These are phyloP conservation scores for Dioctria linearis DNA, from an alignment of 2,888 invertebrate genomes.

Conservation along the genomic window DNA sequence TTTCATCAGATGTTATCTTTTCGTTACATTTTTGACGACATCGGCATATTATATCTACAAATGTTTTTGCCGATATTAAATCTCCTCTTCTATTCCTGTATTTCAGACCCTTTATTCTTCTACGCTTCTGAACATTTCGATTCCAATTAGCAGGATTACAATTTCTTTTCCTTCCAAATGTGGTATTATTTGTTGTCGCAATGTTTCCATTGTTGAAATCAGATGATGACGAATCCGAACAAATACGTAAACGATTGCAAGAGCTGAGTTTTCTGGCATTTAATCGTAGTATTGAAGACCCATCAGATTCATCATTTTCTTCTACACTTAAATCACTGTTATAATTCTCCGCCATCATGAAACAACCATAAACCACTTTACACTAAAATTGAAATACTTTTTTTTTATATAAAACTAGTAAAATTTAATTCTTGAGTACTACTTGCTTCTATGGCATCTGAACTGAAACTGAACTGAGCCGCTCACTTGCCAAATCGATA, in stretches of 20 bases:
- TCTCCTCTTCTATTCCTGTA: slow-evolving; percentile 61
- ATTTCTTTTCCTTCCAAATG: slow-evolving; percentile 56
- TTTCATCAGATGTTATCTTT: slow-evolving; percentile 60
- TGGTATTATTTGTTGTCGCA: slow-evolving; percentile 10
- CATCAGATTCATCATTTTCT: slow-evolving; percentile 41
- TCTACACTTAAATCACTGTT: slow-evolving; percentile 30
- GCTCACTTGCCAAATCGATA: not conserved
- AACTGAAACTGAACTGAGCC: not conserved
- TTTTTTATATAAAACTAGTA: slow-evolving; percentile 3
- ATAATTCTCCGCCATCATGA: slow-evolving; percentile 29
- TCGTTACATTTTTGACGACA: slow-evolving; percentile 59
- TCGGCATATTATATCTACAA: slow-evolving; percentile 60
- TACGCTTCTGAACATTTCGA: slow-evolving; percentile 61
- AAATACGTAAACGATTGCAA: slow-evolving; percentile 51
- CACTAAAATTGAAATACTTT: not conserved
- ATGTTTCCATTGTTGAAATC: slow-evolving; percentile 40
- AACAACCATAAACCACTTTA: slow-evolving; percentile 7
- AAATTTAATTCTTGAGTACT: not conserved
- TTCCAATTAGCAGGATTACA: slow-evolving; percentile 57
- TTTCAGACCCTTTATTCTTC: slow-evolving; percentile 61
- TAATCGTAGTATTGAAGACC: slow-evolving; percentile 53
- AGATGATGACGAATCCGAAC: slow-evolving; percentile 52
- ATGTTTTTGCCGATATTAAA: slow-evolving; percentile 61
- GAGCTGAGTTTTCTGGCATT: slow-evolving; percentile 43
- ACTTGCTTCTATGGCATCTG: slow-evolving; percentile 9